These are phyloP conservation scores for Seriola aureovittata DNA, from an alignment of 2,113 vertebrate genomes.

Conservation along the genomic window DNA sequence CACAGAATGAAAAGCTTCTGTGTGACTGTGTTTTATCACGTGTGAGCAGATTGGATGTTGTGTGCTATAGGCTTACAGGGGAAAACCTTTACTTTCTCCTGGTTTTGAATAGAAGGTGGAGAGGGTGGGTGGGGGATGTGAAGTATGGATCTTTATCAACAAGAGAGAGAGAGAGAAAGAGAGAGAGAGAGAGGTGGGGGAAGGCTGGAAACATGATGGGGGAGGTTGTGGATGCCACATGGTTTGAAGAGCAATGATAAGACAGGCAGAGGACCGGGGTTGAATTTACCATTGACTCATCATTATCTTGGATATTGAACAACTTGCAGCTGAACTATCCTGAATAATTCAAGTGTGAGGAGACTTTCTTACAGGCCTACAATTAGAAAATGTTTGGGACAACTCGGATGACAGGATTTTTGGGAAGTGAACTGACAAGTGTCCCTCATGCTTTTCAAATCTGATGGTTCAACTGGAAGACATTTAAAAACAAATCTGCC, in stretches of 20 bases:
- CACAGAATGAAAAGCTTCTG: no score
- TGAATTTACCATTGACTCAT: not conserved
- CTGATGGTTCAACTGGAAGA: conserved; percentile 27
- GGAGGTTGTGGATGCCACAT: conserved; percentile 59
- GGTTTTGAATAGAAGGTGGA: not conserved
- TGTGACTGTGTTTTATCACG: no score
- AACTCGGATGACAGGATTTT: not conserved
- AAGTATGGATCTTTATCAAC: conserved; percentile 70
- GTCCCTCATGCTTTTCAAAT: conserved; percentile 11
- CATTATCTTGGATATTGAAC: not conserved
- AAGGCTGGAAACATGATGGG: conserved; percentile 38
- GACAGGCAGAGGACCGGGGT: not conserved
- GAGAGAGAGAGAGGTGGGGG: conserved; percentile 52
- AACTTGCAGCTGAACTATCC: not conserved
- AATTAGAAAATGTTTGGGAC: not conserved
- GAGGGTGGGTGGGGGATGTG: conserved; percentile 67
- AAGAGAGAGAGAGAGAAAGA: conserved; percentile 40
- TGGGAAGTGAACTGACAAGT: not conserved
- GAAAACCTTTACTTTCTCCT: not conserved
- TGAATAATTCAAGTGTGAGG: not conserved
- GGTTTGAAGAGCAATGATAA: conserved; percentile 46
- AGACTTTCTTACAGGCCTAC: not conserved
- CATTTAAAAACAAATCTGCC: conserved; percentile 57
- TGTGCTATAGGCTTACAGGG: not conserved
- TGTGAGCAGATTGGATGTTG: not conserved